These are phyloP conservation scores for Magallana ariakensis DNA, from an alignment of 1,140 invertebrate genomes.

Conservation along the genomic window DNA sequence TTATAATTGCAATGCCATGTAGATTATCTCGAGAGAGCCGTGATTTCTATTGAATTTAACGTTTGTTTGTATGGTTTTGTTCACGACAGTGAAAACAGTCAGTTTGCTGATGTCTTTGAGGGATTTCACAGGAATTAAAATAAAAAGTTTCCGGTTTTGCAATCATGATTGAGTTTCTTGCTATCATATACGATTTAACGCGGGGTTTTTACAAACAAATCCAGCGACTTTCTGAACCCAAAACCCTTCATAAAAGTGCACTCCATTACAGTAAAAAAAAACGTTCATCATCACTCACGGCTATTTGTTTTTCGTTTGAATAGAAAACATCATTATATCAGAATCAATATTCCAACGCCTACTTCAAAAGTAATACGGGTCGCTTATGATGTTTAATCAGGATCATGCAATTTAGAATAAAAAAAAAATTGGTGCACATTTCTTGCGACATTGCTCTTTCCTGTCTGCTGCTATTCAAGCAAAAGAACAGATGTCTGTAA, in stretches of 20 bases:
- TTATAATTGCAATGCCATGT: no score
- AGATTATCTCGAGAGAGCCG: no score
- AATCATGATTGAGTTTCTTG: no score
- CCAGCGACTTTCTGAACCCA: no score
- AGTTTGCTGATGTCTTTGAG: no score
- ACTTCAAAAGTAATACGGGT: not conserved
- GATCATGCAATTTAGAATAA: not conserved
- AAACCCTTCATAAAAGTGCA: not conserved
- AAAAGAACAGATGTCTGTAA: constrained; percentile 6
- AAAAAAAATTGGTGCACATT: not conserved
- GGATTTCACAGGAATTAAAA: no score
- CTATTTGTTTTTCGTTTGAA: constrained; percentile 12
- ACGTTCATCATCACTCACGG: not conserved
- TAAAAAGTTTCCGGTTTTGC: no score
- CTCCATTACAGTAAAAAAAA: not conserved
- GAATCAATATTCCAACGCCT: not conserved
- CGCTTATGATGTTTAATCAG: constrained; percentile 19
- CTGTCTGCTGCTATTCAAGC: not conserved
- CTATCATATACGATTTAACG: no score
- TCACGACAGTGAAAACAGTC: no score
- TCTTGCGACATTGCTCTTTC: not conserved
- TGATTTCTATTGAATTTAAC: no score
- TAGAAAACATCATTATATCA: constrained; percentile 12
- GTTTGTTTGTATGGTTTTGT: no score
- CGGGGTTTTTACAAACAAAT: no score